Evolutionary conservation across 1,140 invertebrate species (phyloP).

Genomic region (Zaprionus kolodkinae): DNA sequence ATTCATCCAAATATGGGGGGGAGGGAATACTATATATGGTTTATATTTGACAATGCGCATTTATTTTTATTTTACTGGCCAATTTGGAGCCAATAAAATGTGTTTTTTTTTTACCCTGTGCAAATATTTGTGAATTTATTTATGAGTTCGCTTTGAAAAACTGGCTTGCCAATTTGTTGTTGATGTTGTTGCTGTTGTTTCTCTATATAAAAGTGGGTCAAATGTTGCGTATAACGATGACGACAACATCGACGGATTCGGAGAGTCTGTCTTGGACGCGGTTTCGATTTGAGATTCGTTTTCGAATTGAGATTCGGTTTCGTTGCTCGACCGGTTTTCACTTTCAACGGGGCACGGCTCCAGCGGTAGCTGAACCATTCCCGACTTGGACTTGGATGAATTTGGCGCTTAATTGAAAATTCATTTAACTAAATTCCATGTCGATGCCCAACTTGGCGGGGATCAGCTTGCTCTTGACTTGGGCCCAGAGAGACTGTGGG

Average conservation of each 20-base stretch:
- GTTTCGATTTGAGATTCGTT: slow-evolving; percentile 56
- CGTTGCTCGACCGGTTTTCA: slow-evolving; percentile 57
- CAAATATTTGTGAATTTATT: slow-evolving; percentile 38
- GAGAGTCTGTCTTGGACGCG: slow-evolving; percentile 19
- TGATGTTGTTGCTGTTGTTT: slow-evolving; percentile 15
- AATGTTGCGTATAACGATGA: slow-evolving; percentile 69
- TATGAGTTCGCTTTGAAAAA: slow-evolving; percentile 38
- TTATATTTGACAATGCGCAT: slow-evolving; percentile 2
- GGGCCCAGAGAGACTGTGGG: slow-evolving; percentile 62
- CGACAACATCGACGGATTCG: slow-evolving; percentile 50
- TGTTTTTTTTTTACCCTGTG: slow-evolving; percentile 6
- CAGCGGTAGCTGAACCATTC: not conserved
- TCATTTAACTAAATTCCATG: slow-evolving; percentile 64
- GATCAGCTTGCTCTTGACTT: not conserved
- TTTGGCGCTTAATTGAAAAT: slow-evolving; percentile 78
- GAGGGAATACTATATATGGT: not conserved
- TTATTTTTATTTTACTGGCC: not conserved
- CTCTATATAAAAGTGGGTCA: slow-evolving; percentile 64
- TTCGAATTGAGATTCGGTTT: slow-evolving; percentile 39
- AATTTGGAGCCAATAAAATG: slow-evolving; percentile 16
- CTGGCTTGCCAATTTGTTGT: slow-evolving; percentile 66
- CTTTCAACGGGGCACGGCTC: slow-evolving; percentile 25
- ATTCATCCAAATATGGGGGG: not conserved
- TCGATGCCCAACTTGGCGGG: not conserved
- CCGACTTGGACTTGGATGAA: slow-evolving; percentile 36